Evolutionary conservation across 2,797 vertebrate species (phyloP).

Genomic region (Kryptolebias ocellatus): DNA sequence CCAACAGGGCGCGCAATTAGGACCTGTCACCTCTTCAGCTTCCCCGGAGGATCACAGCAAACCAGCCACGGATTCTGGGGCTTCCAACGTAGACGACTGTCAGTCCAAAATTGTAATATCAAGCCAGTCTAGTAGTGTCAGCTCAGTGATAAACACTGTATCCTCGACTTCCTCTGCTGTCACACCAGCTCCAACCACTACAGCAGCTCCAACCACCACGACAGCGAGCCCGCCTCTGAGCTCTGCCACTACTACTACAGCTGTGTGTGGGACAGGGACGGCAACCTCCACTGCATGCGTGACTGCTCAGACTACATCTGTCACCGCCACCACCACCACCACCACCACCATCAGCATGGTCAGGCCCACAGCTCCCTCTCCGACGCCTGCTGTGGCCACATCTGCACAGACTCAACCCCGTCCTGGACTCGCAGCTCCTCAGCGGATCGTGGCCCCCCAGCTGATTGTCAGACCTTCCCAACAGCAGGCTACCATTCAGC

Average conservation of each 20-base stretch:
- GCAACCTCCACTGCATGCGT: constrained; percentile 68
- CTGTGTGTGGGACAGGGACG: constrained; percentile 51
- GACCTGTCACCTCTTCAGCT: constrained; percentile 54
- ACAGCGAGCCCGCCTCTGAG: constrained; percentile 61
- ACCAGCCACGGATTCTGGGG: constrained; percentile 54
- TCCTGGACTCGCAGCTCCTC: constrained; percentile 78
- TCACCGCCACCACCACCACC: constrained; percentile 20
- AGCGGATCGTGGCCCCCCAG: constrained; percentile 86
- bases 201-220: constrained; percentile 55
- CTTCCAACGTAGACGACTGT: constrained; percentile 70
- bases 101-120: constrained; percentile 79
- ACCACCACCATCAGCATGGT: constrained; percentile 65
- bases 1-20: constrained; percentile 68
- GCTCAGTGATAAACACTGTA: constrained; percentile 70
- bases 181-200: constrained; percentile 51
- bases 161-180: constrained; percentile 56
- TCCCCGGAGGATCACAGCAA: constrained; percentile 71
- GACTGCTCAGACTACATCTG: constrained; percentile 59
- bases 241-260: constrained; percentile 38
- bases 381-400: constrained; percentile 61
- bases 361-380: constrained; percentile 67
- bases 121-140: constrained; percentile 67
- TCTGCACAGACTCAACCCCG: constrained; percentile 76
- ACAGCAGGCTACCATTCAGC: constrained; percentile 89
- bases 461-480: constrained; percentile 88